Conservation (phyloP, 2,797 vertebrate genomes). For the Chromobotia macracanthus region DNA sequence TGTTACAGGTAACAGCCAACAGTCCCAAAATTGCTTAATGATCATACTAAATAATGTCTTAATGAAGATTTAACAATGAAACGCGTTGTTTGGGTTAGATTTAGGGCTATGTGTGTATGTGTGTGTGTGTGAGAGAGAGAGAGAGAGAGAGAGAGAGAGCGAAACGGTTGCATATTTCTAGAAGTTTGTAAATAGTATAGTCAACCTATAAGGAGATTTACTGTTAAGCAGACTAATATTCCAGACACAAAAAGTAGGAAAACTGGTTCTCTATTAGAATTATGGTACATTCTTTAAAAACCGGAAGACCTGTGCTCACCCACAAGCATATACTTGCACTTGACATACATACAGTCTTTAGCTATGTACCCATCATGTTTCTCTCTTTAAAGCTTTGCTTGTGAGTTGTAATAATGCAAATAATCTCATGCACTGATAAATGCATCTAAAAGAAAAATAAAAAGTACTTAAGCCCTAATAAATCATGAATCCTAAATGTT, state of each 20-base stretch:
- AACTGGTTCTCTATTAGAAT: not conserved
- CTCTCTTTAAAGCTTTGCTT: not conserved
- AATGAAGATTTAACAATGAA: not conserved
- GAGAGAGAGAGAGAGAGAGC: no score
- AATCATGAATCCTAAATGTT: conserved; percentile 8
- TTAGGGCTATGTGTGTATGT: not conserved
- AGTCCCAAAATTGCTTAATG: not conserved
- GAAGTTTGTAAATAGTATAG: no score
- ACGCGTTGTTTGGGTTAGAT: not conserved
- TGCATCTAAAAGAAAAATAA: not conserved
- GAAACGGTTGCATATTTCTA: no score
- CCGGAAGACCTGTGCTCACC: not conserved
- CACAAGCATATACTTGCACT: not conserved
- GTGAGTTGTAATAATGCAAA: not conserved
- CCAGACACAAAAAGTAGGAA: not conserved
- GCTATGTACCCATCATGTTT: not conserved
- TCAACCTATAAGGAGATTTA: no score
- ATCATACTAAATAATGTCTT: not conserved
- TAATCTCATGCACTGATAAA: not conserved
- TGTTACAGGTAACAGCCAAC: not conserved
- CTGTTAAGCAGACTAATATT: not conserved
- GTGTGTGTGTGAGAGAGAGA: no score
- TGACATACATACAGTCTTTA: not conserved
- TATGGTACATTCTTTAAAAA: conserved; percentile 65
- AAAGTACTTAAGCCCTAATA: not conserved